Conservation (phyloP, 2,797 vertebrate genomes). For the Leptodactylus fallax region DNA sequence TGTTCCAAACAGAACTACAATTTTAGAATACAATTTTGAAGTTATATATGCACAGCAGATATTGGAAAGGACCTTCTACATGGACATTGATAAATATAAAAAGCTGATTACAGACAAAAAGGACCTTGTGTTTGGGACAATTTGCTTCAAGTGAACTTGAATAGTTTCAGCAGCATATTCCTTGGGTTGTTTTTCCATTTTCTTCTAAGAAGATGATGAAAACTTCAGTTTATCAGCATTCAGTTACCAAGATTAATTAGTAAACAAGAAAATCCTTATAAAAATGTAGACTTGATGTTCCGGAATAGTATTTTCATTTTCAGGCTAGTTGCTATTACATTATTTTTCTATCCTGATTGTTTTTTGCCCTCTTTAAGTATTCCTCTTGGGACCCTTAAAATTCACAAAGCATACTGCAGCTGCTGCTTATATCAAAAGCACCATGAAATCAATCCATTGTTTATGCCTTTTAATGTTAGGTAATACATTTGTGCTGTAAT, state of each 20-base stretch:
- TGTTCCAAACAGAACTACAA: no score
- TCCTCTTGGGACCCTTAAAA: constrained; percentile 67
- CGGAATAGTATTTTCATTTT: constrained; percentile 37
- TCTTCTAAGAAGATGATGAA: no score
- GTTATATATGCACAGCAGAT: no score
- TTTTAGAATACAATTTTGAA: no score
- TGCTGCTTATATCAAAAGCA: constrained; percentile 65
- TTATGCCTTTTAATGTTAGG: constrained; percentile 72
- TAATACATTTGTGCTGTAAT: constrained; percentile 69
- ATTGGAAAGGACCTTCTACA: neutral
- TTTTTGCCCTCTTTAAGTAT: constrained; percentile 46
- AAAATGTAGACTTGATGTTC: constrained; percentile 14
- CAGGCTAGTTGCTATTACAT: constrained; percentile 34
- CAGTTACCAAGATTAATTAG: neutral
- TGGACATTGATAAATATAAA: neutral
- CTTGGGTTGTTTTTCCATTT: neutral
- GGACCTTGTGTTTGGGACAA: neutral
- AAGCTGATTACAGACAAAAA: neutral
- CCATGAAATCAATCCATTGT: constrained; percentile 70
- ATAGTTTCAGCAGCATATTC: neutral
- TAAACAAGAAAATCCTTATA: constrained; percentile 1
- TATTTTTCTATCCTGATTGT: constrained; percentile 49
- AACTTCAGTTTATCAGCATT: neutral
- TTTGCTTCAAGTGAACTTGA: neutral
- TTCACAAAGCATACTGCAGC: constrained; percentile 67